These are phyloP conservation scores for Agrotis clavis DNA, from an alignment of 2,888 invertebrate species.

Conservation along the genomic window DNA sequence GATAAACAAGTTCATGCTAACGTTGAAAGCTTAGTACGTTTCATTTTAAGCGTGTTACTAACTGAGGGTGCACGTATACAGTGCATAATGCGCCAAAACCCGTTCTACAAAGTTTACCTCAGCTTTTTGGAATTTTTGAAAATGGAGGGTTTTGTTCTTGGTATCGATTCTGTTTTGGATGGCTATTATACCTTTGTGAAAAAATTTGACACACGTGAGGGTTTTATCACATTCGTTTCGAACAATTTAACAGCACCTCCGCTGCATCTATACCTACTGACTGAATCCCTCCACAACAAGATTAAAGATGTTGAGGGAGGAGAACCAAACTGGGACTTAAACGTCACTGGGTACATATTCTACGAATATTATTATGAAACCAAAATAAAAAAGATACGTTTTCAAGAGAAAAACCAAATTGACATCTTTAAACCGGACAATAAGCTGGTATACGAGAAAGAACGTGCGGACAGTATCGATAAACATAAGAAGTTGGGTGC, in stretches of 20 bases:
- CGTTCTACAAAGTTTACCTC: slow-evolving; percentile 14
- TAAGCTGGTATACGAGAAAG: slow-evolving; percentile 32
- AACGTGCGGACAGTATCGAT: slow-evolving; percentile 23
- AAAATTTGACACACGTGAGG: not conserved
- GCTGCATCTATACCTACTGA: slow-evolving; percentile 12
- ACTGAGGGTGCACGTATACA: not conserved
- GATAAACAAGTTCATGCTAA: slow-evolving; percentile 11
- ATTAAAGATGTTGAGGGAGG: not conserved
- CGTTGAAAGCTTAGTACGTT: slow-evolving; percentile 10
- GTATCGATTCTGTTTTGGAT: not conserved
- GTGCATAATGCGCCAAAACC: slow-evolving; percentile 1
- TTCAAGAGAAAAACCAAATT: slow-evolving; percentile 49
- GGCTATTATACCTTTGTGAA: not conserved
- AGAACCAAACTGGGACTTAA: slow-evolving; percentile 18
- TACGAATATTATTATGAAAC: slow-evolving; percentile 47
- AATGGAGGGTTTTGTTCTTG: not conserved
- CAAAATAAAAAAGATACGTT: slow-evolving; percentile 52
- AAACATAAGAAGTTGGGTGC: slow-evolving; percentile 51
- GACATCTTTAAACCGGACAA: slow-evolving; percentile 43
- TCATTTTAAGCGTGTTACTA: not conserved
- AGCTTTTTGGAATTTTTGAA: slow-evolving; percentile 20
- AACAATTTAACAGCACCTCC: slow-evolving; percentile 12
- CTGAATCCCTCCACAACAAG: slow-evolving; percentile 14
- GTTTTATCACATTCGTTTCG: not conserved
- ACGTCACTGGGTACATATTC: slow-evolving; percentile 28